These are phyloP conservation scores for Ichneumoninae sp. DNA, from an alignment of 2,888 invertebrate genomes.

Conservation along the genomic window DNA sequence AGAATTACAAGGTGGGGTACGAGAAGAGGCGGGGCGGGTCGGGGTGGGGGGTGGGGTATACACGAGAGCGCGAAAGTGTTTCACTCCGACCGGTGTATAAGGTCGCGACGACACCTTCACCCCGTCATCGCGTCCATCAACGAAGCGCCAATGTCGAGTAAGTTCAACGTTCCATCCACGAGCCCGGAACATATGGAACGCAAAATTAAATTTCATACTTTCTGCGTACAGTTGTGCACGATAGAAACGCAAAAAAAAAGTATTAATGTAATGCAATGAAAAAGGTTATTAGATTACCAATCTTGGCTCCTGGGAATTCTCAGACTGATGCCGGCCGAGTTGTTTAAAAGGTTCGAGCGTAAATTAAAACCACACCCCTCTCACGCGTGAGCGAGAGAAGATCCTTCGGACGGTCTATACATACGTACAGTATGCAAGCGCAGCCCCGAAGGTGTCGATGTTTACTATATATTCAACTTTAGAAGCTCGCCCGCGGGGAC, in stretches of 20 bases:
- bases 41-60: slow-evolving; percentile 27
- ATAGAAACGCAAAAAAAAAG: neutral
- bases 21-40: slow-evolving; percentile 59
- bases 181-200: neutral
- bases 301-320: neutral
- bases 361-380: slow-evolving; percentile 29
- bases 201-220: neutral
- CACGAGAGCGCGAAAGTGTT: neutral
- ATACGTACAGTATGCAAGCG: slow-evolving; percentile 3
- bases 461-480: slow-evolving; percentile 55
- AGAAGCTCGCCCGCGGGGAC: slow-evolving; percentile 49
- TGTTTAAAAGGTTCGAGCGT: slow-evolving; percentile 9
- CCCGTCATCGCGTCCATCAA: slow-evolving; percentile 61
- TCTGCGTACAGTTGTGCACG: neutral
- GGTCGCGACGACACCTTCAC: slow-evolving; percentile 60
- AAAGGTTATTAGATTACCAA: neutral
- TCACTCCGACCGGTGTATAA: neutral
- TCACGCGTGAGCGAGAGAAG: neutral
- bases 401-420: neutral
- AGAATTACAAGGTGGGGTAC: slow-evolving; percentile 68
- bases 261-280: neutral
- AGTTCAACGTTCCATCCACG: slow-evolving; percentile 60
- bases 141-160: slow-evolving; percentile 60
- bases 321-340: neutral
- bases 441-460: slow-evolving; percentile 14